Evolutionary conservation across 2,888 invertebrate genomes (phyloP).

Genomic region (Parapristionchus giblindavisi): DNA sequence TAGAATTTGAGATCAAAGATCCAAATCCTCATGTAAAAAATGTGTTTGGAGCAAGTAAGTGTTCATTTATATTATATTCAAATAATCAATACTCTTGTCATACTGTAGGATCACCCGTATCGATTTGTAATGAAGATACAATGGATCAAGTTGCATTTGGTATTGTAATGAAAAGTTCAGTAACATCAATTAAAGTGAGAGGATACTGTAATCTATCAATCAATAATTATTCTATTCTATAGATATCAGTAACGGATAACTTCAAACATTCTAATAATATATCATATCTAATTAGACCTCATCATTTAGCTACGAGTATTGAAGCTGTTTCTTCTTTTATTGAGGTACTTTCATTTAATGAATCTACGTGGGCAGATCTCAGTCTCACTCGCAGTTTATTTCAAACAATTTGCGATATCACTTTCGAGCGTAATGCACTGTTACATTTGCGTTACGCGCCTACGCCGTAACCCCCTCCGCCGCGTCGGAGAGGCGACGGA

Average conservation of each 20-base stretch:
- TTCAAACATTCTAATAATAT: not conserved
- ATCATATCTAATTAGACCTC: not conserved
- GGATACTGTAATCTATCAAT: not conserved
- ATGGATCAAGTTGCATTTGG: not conserved
- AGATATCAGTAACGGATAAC: not conserved
- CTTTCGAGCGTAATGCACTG: no score
- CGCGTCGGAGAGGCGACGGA: no score
- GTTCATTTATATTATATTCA: not conserved
- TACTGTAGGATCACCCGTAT: not conserved
- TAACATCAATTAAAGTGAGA: not conserved
- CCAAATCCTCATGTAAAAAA: not conserved
- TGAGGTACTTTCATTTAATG: no score
- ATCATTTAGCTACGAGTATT: not conserved
- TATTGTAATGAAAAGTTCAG: not conserved
- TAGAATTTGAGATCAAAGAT: not conserved
- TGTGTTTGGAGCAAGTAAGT: not conserved
- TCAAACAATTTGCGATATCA: no score
- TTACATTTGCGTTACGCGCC: no score
- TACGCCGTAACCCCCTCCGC: no score
- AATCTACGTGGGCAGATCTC: no score
- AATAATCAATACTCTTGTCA: not conserved
- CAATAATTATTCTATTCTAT: not conserved
- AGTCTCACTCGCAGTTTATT: no score
- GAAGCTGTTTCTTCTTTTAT: slow-evolving; percentile 5
- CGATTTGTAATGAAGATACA: slow-evolving; percentile 6